These are phyloP conservation scores for Panagrolaimus sp. DNA, from an alignment of 1,140 invertebrate species.

Conservation along the genomic window DNA sequence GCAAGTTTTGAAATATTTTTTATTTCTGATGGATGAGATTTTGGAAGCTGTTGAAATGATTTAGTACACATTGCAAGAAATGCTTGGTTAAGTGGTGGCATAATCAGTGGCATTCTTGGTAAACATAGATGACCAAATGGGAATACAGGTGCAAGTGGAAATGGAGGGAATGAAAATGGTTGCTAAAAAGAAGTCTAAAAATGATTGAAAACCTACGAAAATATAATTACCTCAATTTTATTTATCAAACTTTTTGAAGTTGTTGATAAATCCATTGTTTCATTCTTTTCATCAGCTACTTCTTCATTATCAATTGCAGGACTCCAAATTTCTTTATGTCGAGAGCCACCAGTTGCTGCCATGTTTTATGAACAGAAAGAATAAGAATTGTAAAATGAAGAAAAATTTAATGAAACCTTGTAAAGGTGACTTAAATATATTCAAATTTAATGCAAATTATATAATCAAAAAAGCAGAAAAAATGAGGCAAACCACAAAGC, in stretches of 20 bases:
- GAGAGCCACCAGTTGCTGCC: too few species aligned
- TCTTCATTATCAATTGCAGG: neutral
- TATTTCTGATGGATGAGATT: neutral
- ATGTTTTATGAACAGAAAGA: neutral
- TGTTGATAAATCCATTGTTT: neutral
- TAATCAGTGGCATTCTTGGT: neutral
- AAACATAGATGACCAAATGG: neutral
- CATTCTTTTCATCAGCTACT: neutral
- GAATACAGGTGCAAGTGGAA: neutral
- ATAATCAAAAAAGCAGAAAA: too few species aligned
- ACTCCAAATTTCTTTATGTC: too few species aligned
- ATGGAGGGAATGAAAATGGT: neutral
- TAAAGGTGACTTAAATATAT: too few species aligned
- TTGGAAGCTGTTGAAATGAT: neutral
- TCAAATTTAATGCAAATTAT: too few species aligned
- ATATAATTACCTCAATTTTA: neutral
- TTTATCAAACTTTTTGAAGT: neutral
- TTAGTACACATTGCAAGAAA: constrained; percentile 3
- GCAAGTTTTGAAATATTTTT: neutral
- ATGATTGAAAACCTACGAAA: neutral
- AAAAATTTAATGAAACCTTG: neutral
- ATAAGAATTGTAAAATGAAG: constrained; percentile 3
- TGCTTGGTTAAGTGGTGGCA: neutral
- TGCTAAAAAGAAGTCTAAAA: neutral
- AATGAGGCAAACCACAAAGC: too few species aligned